Evolutionary conservation across 2,797 vertebrate species (phyloP).

Genomic region (Lacerta bilineata): DNA sequence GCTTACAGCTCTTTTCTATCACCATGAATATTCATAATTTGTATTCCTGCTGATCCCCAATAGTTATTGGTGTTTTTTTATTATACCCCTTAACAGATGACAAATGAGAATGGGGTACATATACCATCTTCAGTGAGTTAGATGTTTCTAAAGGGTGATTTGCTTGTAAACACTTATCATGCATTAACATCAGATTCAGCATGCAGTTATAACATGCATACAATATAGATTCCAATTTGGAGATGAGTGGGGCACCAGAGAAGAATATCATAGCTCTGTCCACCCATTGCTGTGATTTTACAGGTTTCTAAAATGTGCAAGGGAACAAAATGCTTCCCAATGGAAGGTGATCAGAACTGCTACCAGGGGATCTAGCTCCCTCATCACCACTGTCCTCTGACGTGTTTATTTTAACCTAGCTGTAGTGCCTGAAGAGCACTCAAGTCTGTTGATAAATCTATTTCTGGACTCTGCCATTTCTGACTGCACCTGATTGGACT

Average conservation of each 20-base stretch:
- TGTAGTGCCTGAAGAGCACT: too few relatives aligned
- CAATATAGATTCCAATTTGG: not conserved
- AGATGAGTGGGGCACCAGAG: not conserved
- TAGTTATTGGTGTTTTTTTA: not conserved
- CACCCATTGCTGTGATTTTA: too few relatives aligned
- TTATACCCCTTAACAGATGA: constrained; percentile 13
- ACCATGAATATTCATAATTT: not conserved
- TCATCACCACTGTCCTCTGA: too few relatives aligned
- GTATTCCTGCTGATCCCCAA: not conserved
- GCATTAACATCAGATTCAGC: not conserved
- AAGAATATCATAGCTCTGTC: too few relatives aligned
- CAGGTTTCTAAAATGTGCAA: too few relatives aligned
- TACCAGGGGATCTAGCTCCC: too few relatives aligned
- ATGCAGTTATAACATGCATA: not conserved
- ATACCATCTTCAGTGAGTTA: not conserved
- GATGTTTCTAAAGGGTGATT: not conserved
- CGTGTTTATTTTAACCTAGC: too few relatives aligned
- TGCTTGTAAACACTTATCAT: constrained; percentile 4
- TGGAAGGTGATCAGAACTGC: too few relatives aligned
- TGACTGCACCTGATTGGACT: not conserved
- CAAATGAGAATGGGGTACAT: not conserved
- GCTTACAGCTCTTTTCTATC: constrained; percentile 1
- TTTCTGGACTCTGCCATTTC: not conserved
- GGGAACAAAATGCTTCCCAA: too few relatives aligned
- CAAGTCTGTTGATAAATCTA: not conserved